Evolutionary conservation across 2,888 invertebrate species (phyloP).

Genomic region (Agrotis puta): DNA sequence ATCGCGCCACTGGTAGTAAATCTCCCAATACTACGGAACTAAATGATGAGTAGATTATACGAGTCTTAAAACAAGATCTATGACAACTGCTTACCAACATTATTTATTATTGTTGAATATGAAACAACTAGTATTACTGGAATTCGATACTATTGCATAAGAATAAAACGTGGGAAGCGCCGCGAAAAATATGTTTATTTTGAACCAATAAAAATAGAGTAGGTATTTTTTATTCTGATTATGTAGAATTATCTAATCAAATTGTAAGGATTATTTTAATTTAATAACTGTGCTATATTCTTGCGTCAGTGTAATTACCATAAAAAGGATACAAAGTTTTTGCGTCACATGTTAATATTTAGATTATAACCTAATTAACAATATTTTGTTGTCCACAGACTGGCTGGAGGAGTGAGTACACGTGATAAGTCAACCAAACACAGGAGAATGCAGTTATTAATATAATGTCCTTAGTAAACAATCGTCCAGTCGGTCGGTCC

Average conservation of each 20-base stretch:
- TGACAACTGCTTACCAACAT: not conserved
- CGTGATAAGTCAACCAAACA: conserved; percentile 94
- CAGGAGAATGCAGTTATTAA: conserved; percentile 76
- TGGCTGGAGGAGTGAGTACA: conserved; percentile 98
- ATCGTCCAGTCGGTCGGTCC: conserved; percentile 67
- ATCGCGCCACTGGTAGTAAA: too few species aligned
- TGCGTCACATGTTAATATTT: too few species aligned
- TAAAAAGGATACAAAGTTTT: too few species aligned
- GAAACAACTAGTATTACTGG: conserved; percentile 7
- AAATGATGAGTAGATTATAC: not conserved
- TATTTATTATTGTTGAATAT: not conserved
- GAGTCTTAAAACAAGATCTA: not conserved
- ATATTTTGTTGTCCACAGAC: conserved; percentile 92
- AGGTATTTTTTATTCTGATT: conserved; percentile 15
- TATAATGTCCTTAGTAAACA: conserved; percentile 70
- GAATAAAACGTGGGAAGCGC: conserved; percentile 6
- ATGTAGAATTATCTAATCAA: not conserved
- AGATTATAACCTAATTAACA: conserved; percentile 46
- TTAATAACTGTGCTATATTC: not conserved
- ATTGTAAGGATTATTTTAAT: not conserved
- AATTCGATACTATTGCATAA: conserved; percentile 9
- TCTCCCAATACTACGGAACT: not conserved
- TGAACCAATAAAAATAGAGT: conserved; percentile 22
- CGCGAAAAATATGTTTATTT: not conserved
- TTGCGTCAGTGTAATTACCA: too few species aligned